Evolutionary conservation across 1,140 invertebrate genomes (phyloP).

Genomic region (Papilio polytes): DNA sequence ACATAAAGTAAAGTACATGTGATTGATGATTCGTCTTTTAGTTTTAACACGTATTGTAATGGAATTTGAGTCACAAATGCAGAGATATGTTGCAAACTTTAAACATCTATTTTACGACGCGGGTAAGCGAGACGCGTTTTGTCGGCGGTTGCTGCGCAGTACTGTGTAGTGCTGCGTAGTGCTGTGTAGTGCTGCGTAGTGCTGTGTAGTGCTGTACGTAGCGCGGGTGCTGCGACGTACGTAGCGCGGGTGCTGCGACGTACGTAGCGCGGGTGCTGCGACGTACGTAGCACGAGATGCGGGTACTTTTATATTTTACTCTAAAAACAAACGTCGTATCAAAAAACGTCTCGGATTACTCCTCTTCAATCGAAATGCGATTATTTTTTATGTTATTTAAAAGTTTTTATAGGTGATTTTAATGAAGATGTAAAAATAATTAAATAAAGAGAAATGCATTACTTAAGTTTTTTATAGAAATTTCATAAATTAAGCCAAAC

Average conservation of each 20-base stretch:
- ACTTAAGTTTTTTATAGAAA: conserved; percentile 67
- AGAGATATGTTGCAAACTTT: conserved; percentile 39
- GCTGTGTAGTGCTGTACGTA: background rate
- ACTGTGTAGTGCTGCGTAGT: background rate
- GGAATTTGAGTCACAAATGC: conserved; percentile 35
- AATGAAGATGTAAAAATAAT: conserved; percentile 62
- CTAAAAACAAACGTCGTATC: conserved; percentile 34
- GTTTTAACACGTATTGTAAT: conserved; percentile 42
- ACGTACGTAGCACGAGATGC: background rate
- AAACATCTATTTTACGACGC: conserved; percentile 50
- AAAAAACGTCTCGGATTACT: conserved; percentile 55
- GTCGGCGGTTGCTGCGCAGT: conserved; percentile 19
- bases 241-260: background rate
- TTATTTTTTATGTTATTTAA: conserved; percentile 60
- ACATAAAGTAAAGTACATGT: conserved; percentile 79
- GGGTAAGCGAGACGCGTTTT: conserved; percentile 58
- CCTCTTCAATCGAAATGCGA: conserved; percentile 48
- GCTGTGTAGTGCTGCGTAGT: background rate
- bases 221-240: background rate
- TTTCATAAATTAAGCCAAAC: conserved; percentile 76
- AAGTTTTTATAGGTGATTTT: conserved; percentile 65
- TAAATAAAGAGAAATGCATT: conserved; percentile 58
- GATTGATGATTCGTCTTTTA: conserved; percentile 75
- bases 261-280: background rate
- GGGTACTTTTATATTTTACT: conserved; percentile 40